These are phyloP conservation scores for Aphidoletes aphidimyza DNA, from an alignment of 2,888 invertebrate species.

Conservation along the genomic window DNA sequence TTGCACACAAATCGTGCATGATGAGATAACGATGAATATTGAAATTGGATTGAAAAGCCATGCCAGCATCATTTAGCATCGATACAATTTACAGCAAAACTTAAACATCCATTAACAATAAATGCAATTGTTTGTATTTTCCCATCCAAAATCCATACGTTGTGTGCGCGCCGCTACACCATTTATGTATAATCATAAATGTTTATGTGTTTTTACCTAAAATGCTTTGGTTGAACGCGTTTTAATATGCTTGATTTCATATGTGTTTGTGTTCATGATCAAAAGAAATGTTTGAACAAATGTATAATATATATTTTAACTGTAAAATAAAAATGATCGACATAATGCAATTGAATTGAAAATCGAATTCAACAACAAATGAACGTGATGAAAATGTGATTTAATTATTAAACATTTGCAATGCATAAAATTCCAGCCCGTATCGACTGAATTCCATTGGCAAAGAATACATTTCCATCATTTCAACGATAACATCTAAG, in stretches of 20 bases:
- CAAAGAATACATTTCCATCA: too few species aligned
- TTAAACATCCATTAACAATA: constrained; percentile 35
- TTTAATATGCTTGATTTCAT: background rate
- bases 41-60: constrained; percentile 58
- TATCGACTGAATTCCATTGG: too few species aligned
- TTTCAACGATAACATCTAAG: too few species aligned
- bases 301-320: too few species aligned
- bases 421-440: too few species aligned
- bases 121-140: constrained; percentile 31
- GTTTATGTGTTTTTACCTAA: too few species aligned
- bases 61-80: constrained; percentile 59
- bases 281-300: too few species aligned
- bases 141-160: constrained; percentile 26
- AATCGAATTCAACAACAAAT: too few species aligned
- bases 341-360: background rate
- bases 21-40: constrained; percentile 5
- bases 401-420: too few species aligned
- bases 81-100: constrained; percentile 29
- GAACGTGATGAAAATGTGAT: too few species aligned
- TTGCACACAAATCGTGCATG: constrained; percentile 9
- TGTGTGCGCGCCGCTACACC: background rate
- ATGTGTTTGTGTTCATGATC: background rate
- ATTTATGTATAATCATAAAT: background rate
- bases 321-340: background rate
- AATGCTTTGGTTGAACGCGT: background rate